Base-by-base conservation (phyloP, 2,113 vertebrate species). In the Isichthys henryi region DNA sequence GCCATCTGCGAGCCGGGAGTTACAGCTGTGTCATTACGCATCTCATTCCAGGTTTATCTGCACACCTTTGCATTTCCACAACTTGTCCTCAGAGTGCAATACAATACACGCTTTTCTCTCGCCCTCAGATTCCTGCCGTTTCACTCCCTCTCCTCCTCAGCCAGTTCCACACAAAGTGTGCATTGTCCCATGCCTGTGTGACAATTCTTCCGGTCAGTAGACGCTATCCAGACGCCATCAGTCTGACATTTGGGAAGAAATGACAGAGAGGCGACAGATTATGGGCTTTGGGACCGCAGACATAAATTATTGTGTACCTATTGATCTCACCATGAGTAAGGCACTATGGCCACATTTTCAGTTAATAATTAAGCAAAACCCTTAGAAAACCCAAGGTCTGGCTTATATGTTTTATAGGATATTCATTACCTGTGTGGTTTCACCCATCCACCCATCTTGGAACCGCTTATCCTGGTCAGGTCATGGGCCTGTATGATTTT, bases 101-200 rank as follows among this genome's bases (percentile, higher is more conserved):
- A 70, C 62, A 80, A 80, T 80, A 17, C 74, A 80, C 5, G 13
- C 74, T 80, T 80, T 48, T 88, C 80, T 62, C 74, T 83, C 86
- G 88, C 45, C 80, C 90, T 46, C 53, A 74, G 21, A 70, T 35
- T 56, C 88, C 39, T 50, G 58, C n/a, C 39, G 17, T 66, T 31
- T 88, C 56, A 5, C 56, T 58, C 87, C 43, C 86, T 50, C 52
- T 31, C 62, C 15, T 46, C 19, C 88, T 31, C 88, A 70, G 35
- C 74, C 31, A 80, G 39, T 80, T 43, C 17, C 1, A 35, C 74
- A 80, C 35, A 80, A 43, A 80, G 74, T 80, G 35, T 80, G 74
- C 74, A 80, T 80, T 80, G 74, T 80, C 31, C 62, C 10, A 0
- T 31, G 62, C 62, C 62, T 70, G 62, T 15, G 62, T 70, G 62